These are phyloP conservation scores for Heliconius erato DNA, from an alignment of 2,888 invertebrate species.

Conservation along the genomic window DNA sequence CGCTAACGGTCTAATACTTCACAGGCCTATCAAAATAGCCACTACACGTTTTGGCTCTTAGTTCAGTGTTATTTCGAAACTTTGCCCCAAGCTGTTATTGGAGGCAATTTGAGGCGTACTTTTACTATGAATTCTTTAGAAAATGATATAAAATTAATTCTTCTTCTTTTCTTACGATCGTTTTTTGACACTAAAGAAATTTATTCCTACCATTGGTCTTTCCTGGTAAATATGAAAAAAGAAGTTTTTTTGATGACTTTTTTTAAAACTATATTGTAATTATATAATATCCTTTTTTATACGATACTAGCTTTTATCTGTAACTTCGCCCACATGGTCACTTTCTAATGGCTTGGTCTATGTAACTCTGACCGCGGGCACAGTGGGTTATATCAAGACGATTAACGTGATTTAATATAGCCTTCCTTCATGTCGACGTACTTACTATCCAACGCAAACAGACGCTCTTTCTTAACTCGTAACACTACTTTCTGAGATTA, in stretches of 20 bases:
- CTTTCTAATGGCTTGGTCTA: neutral
- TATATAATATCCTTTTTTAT: no score
- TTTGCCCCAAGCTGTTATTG: conserved; percentile 33
- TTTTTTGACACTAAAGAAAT: neutral
- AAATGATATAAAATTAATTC: neutral
- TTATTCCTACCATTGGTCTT: no score
- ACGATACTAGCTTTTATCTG: no score
- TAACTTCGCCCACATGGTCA: no score
- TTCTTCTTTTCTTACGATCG: neutral
- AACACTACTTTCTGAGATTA: neutral
- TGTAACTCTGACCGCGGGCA: neutral
- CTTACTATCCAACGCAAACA: neutral
- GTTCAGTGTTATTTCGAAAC: conserved; percentile 46
- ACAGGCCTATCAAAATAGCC: conserved; percentile 50
- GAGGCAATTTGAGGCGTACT: neutral
- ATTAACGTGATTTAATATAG: neutral
- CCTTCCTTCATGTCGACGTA: neutral
- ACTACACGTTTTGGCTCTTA: conserved; percentile 61
- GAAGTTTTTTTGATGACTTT: no score
- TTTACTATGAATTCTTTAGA: conserved; percentile 17
- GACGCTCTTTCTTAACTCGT: neutral
- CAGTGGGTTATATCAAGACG: neutral
- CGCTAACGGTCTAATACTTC: conserved; percentile 24
- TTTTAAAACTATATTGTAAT: no score
- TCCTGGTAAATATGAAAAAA: no score